These are phyloP conservation scores for Chironomus tepperi DNA, from an alignment of 1,140 invertebrate species.

Conservation along the genomic window DNA sequence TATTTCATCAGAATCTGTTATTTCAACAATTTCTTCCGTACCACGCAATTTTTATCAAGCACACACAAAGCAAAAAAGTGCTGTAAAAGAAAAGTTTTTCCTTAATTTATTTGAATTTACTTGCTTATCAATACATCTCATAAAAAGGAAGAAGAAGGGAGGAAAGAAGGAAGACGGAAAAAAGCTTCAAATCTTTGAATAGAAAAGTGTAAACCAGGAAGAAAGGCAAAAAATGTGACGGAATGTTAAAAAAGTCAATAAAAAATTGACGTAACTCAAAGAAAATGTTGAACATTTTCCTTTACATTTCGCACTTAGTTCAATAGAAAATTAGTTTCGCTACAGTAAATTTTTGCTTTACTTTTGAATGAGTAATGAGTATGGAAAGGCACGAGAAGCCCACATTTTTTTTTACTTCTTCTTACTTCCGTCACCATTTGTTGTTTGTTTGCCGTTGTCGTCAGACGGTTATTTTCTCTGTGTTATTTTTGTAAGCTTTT, in stretches of 20 bases:
- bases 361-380: conserved; percentile 13
- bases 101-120: too few relatives aligned
- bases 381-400: not conserved
- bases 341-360: conserved; percentile 3
- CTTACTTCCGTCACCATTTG: not conserved
- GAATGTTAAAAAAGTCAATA: conserved; percentile 1
- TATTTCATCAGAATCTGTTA: too few relatives aligned
- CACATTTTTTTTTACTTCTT: not conserved
- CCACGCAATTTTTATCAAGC: too few relatives aligned
- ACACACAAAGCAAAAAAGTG: too few relatives aligned
- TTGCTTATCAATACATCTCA: too few relatives aligned
- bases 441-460: conserved; percentile 13
- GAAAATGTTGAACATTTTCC: too few relatives aligned
- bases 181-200: too few relatives aligned
- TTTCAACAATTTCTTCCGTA: too few relatives aligned
- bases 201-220: not conserved
- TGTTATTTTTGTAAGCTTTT: not conserved
- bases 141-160: too few relatives aligned
- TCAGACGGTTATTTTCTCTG: not conserved
- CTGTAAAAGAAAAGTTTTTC: too few relatives aligned
- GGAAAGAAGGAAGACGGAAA: too few relatives aligned
- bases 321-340: conserved; percentile 12
- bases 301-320: not conserved
- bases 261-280: too few relatives aligned
- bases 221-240: not conserved